Evolutionary conservation across 2,113 vertebrate species (phyloP).

Genomic region (Hymenochirus boettgeri): DNA sequence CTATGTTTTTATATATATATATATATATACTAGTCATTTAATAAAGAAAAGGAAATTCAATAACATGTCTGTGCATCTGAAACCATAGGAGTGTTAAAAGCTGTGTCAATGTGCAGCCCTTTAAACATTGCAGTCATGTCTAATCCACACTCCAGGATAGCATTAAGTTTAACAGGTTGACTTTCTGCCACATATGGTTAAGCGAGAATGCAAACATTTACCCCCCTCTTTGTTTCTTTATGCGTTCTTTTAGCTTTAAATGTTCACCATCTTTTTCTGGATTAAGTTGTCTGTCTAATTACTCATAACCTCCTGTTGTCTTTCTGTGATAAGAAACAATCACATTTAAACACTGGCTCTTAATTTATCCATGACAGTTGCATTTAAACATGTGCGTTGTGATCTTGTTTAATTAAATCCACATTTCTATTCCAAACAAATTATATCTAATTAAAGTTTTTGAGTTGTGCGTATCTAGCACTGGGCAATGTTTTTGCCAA

Average conservation of each 20-base stretch:
- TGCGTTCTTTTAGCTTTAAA: conserved; percentile 51
- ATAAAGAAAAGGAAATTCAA: conserved; percentile 28
- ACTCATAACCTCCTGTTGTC: conserved; percentile 77
- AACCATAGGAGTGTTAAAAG: conserved; percentile 29
- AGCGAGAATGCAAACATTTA: conserved; percentile 45
- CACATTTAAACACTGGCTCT: conserved; percentile 88
- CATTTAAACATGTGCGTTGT: conserved; percentile 87
- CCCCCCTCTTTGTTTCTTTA: conserved; percentile 47
- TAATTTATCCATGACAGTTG: conserved; percentile 98
- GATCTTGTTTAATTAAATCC: conserved; percentile 97
- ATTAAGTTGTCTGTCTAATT: conserved; percentile 70
- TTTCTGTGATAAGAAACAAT: conserved; percentile 91
- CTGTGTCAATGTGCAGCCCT: conserved; percentile 42
- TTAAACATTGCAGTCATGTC: background rate
- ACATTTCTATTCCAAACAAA: conserved; percentile 99
- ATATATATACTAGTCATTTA: too few species aligned
- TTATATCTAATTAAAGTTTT: conserved; percentile 99
- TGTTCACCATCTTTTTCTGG: conserved; percentile 48
- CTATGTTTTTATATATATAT: too few species aligned
- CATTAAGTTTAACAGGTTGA: conserved; percentile 49
- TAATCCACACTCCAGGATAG: conserved; percentile 40
- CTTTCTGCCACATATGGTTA: conserved; percentile 50
- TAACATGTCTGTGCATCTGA: conserved; percentile 17
- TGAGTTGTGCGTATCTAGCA: conserved; percentile 99
- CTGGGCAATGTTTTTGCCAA: conserved; percentile 97